Percentiles rank a stretch among this genome's conserved stretches.
Evolutionary conservation across 1,140 invertebrate genomes (phyloP).

Genomic region (Solen grandis): DNA sequence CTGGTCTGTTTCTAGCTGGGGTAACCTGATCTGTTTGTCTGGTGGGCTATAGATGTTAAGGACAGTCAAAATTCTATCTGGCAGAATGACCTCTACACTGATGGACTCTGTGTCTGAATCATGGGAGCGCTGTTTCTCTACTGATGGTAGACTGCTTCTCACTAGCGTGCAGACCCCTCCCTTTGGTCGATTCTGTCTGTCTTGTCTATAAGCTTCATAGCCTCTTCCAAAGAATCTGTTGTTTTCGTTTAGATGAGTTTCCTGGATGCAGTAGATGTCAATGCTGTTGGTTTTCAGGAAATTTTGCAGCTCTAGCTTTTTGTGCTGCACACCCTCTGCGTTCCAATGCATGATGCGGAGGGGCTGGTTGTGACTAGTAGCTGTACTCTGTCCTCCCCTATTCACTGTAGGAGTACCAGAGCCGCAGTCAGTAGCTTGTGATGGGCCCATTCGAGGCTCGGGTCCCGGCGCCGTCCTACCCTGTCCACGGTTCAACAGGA

Average conservation of each 20-base stretch:
- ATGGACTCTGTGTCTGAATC: constrained; percentile 33
- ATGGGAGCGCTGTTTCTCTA: constrained; percentile 23
- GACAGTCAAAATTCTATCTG: constrained; percentile 10
- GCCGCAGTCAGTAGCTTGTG: constrained; percentile 19
- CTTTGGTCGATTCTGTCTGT: constrained; percentile 26
- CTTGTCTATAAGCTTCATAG: constrained; percentile 26
- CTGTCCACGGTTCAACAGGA: constrained; percentile 24
- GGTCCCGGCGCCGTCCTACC: constrained; percentile 14
- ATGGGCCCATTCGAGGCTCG: constrained; percentile 11
- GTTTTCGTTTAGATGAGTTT: constrained; percentile 6
- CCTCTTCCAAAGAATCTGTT: constrained; percentile 12
- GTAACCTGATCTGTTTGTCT: constrained; percentile 28
- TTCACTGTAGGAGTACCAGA: constrained; percentile 8
- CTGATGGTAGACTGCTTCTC: constrained; percentile 21
- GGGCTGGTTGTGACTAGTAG: constrained; percentile 19
- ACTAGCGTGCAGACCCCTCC: constrained; percentile 29
- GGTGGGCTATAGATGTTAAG: constrained; percentile 40
- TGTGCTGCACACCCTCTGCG: constrained; percentile 24
- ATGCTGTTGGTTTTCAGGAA: constrained; percentile 19
- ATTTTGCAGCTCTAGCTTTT: constrained; percentile 28
- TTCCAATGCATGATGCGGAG: constrained; percentile 25
- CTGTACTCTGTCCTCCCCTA: constrained; percentile 27
- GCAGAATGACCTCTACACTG: constrained; percentile 17
- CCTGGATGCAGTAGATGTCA: constrained; percentile 9
- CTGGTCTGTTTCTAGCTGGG: not conserved